phyloP scores from a whole-genome alignment of 1,140 invertebrate species.

The Leguminivora glycinivorella region DNA sequence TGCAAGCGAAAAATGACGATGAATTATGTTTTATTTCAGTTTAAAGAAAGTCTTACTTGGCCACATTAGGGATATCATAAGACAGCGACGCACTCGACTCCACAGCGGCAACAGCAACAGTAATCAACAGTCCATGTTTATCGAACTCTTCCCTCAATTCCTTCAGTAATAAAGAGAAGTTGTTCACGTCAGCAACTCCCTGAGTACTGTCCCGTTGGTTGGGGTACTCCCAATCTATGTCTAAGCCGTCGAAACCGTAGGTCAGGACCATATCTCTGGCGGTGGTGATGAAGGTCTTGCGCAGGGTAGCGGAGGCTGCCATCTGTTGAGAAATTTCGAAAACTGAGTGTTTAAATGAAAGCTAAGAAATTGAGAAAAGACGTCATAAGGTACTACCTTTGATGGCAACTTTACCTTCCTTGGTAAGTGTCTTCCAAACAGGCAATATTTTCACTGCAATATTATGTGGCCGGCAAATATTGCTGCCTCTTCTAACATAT shows the following conservation, averaged over 20 bases:
- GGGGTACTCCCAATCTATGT: slow-evolving; percentile 92
- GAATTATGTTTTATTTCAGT: no score
- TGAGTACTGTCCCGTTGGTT: slow-evolving; percentile 81
- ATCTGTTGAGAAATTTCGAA: slow-evolving; percentile 59
- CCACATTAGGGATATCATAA: slow-evolving; percentile 80
- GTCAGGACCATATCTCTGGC: slow-evolving; percentile 80
- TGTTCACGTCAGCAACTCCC: slow-evolving; percentile 69
- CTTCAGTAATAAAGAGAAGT: slow-evolving; percentile 78
- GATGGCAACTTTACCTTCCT: no score
- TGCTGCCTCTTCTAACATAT: no score
- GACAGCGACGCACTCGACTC: slow-evolving; percentile 77
- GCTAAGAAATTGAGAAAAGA: no score
- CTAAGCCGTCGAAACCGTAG: slow-evolving; percentile 89
- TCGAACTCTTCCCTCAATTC: slow-evolving; percentile 81
- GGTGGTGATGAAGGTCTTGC: slow-evolving; percentile 81
- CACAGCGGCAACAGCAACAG: slow-evolving; percentile 82
- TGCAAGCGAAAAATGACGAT: no score
- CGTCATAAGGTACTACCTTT: no score
- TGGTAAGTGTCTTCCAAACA: no score
- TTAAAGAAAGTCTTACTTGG: slow-evolving; percentile 48
- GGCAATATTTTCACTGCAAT: no score
- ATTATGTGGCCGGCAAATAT: no score
- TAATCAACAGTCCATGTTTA: slow-evolving; percentile 77
- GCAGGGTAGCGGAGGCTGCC: slow-evolving; percentile 70
- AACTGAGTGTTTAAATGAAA: no score